Evolutionary conservation across 2,797 vertebrate species (phyloP).

Genomic region (Labeo calbasu): DNA sequence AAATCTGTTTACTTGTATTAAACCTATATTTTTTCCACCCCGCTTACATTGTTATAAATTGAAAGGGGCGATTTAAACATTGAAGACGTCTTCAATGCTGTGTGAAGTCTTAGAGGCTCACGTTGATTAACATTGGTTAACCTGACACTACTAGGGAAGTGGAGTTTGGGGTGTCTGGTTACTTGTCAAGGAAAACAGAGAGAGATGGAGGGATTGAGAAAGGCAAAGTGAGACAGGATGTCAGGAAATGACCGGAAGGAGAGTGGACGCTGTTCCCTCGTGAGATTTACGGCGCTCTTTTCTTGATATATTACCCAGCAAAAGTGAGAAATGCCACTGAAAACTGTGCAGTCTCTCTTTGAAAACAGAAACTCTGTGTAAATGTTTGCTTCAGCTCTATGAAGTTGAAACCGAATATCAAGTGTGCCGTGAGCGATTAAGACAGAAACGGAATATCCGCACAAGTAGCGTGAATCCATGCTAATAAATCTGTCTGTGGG

Average conservation of each 20-base stretch:
- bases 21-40: background rate
- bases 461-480: constrained; percentile 48
- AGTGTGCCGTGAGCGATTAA: constrained; percentile 53
- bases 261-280: constrained; percentile 43
- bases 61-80: constrained; percentile 17
- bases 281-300: constrained; percentile 58
- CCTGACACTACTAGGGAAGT: constrained; percentile 53
- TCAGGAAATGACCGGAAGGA: constrained; percentile 60
- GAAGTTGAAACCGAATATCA: constrained; percentile 57
- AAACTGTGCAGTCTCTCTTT: constrained; percentile 50
- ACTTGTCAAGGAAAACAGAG: constrained; percentile 47
- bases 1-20: background rate
- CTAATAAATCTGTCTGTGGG: constrained; percentile 39
- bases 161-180: constrained; percentile 51
- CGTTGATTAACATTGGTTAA: constrained; percentile 48
- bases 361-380: constrained; percentile 57
- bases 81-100: constrained; percentile 15
- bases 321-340: constrained; percentile 49
- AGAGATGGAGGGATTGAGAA: constrained; percentile 42
- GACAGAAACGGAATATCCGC: constrained; percentile 53
- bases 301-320: constrained; percentile 54
- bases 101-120: constrained; percentile 23
- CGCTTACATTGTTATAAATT: background rate
- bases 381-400: constrained; percentile 55
- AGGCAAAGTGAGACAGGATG: constrained; percentile 33